A percentile compares a stretch with the other conserved stretches of the same genome.
Evolutionary conservation across 2,888 invertebrate species (phyloP).

Genomic region (Saturnia pavonia): DNA sequence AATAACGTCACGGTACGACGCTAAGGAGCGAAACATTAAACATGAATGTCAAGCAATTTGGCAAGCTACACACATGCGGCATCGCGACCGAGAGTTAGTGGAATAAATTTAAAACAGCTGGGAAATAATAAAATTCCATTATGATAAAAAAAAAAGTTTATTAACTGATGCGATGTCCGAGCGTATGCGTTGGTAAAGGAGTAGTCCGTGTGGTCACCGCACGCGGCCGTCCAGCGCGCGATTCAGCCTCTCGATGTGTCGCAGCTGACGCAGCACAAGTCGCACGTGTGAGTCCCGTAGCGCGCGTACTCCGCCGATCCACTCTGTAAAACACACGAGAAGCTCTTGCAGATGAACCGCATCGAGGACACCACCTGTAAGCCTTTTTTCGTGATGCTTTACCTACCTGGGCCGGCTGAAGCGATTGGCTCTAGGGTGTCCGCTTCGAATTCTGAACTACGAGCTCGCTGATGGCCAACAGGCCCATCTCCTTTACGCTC

Average conservation of each 20-base stretch:
- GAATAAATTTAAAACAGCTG: too few relatives aligned
- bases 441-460: background rate
- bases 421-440: background rate
- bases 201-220: background rate
- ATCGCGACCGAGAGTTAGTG: too few relatives aligned
- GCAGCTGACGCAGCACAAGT: constrained; percentile 55
- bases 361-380: background rate
- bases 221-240: constrained; percentile 47
- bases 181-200: background rate
- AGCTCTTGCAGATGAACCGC: background rate
- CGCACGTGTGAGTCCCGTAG: constrained; percentile 60
- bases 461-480: background rate
- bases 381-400: background rate
- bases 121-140: too few relatives aligned
- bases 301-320: constrained; percentile 53
- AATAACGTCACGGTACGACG: too few relatives aligned
- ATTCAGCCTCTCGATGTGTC: constrained; percentile 57
- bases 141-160: background rate
- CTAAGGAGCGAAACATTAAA: too few relatives aligned
- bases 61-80: too few relatives aligned
- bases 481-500: background rate
- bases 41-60: too few relatives aligned
- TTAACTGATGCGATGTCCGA: background rate
- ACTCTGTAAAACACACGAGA: constrained; percentile 27
- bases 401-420: background rate